Evolutionary conservation across 2,113 vertebrate species (phyloP), one percentile per base, ranked within the genome.

Genomic region (Nannobrachium achirus): DNA sequence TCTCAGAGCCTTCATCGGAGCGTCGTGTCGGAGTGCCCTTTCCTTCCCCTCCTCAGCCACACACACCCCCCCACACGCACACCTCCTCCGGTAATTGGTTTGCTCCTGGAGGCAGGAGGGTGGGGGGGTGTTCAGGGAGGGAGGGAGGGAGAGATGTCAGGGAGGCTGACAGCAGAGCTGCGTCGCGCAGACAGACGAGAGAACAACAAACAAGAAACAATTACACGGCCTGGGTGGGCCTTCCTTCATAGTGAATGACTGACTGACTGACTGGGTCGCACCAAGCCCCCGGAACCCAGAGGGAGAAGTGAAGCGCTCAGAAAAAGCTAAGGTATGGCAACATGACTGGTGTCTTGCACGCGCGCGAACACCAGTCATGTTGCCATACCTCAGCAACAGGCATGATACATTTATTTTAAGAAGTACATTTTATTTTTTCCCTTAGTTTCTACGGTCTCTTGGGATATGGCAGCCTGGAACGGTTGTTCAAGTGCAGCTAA

Each of bases 1-100:
- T 87, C 62, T 69, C 61, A 80, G 52, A 81, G 68, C 77, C 50
- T 62, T 78, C 61, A 70, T 73, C 25, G 20, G 56, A 69, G 66
- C 49, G 16, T 18, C 69, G 61, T 52, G 58, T 52, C 66, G 63
- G 69, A 62, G 44, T 63, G 60, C 71, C 71, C 78, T 74, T 73
- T 8, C 38, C 8, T 19, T 41, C 18, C 25, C 38, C 10, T 55
- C 14, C 10, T 20, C 78, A n/a, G 16, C 20, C 52, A n/a, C n/a
- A n/a, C n/a, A n/a, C n/a, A n/a, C 48, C 45, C 50, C 44, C 15
- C 13, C 16, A 13, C 39, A 51, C 60, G 15, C 38, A 13, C 56
- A 19, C 59, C 56, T 5, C 11, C 41, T 60, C 25, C 20, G 8
- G 10, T 75, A 75, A 75, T 75, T 75, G 63, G 58, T 75, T 77